phyloP scores from a whole-genome alignment of 2,113 vertebrate species.

The Ondatra zibethicus region DNA sequence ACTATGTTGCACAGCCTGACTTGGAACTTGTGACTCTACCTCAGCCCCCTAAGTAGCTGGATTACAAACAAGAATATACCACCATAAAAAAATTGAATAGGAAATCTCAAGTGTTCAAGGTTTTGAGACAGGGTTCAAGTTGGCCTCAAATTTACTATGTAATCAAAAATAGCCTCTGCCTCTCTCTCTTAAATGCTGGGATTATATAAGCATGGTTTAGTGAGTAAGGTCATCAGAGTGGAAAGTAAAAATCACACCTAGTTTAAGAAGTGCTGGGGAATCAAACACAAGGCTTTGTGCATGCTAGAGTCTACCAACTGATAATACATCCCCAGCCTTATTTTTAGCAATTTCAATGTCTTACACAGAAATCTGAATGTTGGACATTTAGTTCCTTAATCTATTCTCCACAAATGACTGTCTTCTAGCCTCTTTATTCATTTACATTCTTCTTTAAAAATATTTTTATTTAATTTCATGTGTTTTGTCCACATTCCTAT shows the following conservation, averaged over 20 bases:
- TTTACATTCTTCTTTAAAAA: not conserved
- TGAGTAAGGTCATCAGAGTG: not conserved
- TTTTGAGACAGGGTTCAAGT: not conserved
- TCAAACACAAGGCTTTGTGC: not conserved
- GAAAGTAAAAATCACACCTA: not conserved
- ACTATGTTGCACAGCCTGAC: not conserved
- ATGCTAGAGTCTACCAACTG: not conserved
- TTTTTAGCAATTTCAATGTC: slow-evolving; percentile 15
- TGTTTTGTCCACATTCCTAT: too few species aligned
- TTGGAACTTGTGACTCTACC: not conserved
- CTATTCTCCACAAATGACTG: slow-evolving; percentile 27
- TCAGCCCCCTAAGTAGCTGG: not conserved
- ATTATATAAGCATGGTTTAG: not conserved
- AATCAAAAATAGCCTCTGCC: not conserved
- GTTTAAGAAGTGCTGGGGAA: not conserved
- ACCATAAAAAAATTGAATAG: not conserved
- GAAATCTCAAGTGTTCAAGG: slow-evolving; percentile 60
- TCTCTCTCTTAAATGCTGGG: not conserved
- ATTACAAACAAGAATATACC: not conserved
- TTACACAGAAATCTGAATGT: not conserved
- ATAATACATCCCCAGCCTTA: not conserved
- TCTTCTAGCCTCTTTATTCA: not conserved
- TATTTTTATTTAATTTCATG: too few species aligned
- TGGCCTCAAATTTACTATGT: not conserved
- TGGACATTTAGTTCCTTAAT: slow-evolving; percentile 33